Evolutionary conservation across 2,888 invertebrate genomes (phyloP), one percentile per base, ranked within the genome.

Genomic region (Boloria euphrosyne): DNA sequence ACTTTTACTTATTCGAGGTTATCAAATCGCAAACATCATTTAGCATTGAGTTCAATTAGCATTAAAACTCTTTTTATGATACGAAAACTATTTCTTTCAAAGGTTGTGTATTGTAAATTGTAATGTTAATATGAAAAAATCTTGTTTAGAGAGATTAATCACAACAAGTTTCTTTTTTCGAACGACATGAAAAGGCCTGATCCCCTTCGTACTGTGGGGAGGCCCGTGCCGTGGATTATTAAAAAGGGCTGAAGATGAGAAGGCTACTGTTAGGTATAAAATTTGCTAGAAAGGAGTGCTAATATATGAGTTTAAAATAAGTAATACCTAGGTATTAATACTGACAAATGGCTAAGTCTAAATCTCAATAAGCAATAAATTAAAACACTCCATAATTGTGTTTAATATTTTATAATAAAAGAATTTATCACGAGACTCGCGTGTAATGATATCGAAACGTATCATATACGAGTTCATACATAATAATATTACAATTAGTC

Each of bases 371-470:
- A 7, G 31, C 31, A 31, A 31, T 31, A 31, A 31, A 31, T 31
- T 7, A 0, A 10, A 31, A 31, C 7, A 57, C 57, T 13, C 44
- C 31, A 43, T 38, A 44, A 17, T 59, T 13, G 16, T 31, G 38
- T 13, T 49, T 4, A 22, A 13, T 31, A 49, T 17, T 58, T 27
- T 31, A 50, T 31, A 50, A 59, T 17, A 18, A 27, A 47, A 18
- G 17, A 59, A 47, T 47, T 59, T 31, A 59, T 47, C 49, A 50
- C 10, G 49, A 38, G 18, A 10, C 31, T 14, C 13, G 49, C 38
- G n/a, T 18, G 27, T 46, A 55, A 59, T 49, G 6, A 54, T 55
- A 65, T 57, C 44, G 50, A 57, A 46, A 52, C 44, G 46, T 53
- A 51, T 13, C 22, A 52, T 17, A 22, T 38, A 50, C 50, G 16